A percentile compares a stretch with the other conserved stretches of the same genome.
Conservation (phyloP, 2,888 invertebrate genomes). For the Drosophila antonietae region DNA sequence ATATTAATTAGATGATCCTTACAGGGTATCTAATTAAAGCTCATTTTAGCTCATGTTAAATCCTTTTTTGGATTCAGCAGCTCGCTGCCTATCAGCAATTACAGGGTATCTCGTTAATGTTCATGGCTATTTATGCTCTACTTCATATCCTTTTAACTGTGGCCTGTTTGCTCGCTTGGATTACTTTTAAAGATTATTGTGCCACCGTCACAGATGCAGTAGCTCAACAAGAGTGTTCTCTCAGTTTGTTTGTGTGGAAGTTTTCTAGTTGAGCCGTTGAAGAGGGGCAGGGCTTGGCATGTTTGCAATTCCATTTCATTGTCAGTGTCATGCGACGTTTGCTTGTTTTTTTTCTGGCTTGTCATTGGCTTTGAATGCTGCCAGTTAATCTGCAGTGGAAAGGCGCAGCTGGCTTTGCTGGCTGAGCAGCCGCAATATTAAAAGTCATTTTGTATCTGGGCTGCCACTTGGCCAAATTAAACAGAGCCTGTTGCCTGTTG, state of each 20-base stretch:
- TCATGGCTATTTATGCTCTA: not conserved
- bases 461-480: conserved; percentile 49
- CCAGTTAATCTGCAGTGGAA: conserved; percentile 53
- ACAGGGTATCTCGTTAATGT: conserved; percentile 22
- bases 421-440: conserved; percentile 38
- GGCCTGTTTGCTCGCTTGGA: conserved; percentile 39
- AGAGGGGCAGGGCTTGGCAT: conserved; percentile 19
- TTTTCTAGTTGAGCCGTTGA: conserved; percentile 8
- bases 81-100: conserved; percentile 1
- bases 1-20: no score
- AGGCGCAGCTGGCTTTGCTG: conserved; percentile 19
- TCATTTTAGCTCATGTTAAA: no score
- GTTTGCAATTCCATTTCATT: conserved; percentile 77
- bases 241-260: not conserved
- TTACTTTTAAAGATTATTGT: conserved; percentile 60
- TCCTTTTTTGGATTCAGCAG: not conserved
- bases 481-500: conserved; percentile 2
- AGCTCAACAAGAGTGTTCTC: conserved; percentile 24
- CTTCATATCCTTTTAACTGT: conserved; percentile 33
- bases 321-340: conserved; percentile 69
- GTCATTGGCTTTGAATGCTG: conserved; percentile 66
- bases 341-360: conserved; percentile 39
- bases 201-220: conserved; percentile 44
- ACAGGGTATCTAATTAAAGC: no score
- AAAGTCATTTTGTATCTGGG: conserved; percentile 40